Evolutionary conservation across 2,113 vertebrate species (phyloP).

Genomic region (Pollachius pollachius): DNA sequence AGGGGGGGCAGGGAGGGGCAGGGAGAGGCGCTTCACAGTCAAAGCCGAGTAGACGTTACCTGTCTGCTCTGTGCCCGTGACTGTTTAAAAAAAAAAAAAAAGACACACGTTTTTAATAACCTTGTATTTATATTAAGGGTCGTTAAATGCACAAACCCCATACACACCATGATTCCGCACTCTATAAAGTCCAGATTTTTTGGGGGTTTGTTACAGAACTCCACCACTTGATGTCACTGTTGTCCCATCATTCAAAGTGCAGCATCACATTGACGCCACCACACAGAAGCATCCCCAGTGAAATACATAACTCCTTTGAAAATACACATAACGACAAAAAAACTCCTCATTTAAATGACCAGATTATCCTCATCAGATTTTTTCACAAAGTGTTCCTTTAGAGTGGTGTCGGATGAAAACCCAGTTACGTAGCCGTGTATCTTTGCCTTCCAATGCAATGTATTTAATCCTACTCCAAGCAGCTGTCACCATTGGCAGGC

Average conservation of each 20-base stretch:
- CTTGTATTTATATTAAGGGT: too few relatives aligned
- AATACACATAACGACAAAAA: background rate
- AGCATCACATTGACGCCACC: background rate
- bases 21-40: conserved; percentile 5
- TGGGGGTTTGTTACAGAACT: background rate
- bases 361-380: background rate
- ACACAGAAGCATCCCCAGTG: background rate
- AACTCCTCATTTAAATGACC: background rate
- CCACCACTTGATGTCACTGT: conserved; percentile 43
- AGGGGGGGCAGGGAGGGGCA: conserved; percentile 2
- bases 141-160: background rate
- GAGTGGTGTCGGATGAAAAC: too few relatives aligned
- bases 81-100: conserved; percentile 81
- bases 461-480: background rate
- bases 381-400: background rate
- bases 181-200: background rate
- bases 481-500: background rate
- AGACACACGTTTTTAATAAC: too few relatives aligned
- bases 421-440: too few relatives aligned
- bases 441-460: background rate
- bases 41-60: conserved; percentile 76
- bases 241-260: conserved; percentile 5
- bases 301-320: background rate
- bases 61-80: conserved; percentile 97
- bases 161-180: background rate